Conservation (phyloP, 1,140 invertebrate species). For the Orius laevigatus region DNA sequence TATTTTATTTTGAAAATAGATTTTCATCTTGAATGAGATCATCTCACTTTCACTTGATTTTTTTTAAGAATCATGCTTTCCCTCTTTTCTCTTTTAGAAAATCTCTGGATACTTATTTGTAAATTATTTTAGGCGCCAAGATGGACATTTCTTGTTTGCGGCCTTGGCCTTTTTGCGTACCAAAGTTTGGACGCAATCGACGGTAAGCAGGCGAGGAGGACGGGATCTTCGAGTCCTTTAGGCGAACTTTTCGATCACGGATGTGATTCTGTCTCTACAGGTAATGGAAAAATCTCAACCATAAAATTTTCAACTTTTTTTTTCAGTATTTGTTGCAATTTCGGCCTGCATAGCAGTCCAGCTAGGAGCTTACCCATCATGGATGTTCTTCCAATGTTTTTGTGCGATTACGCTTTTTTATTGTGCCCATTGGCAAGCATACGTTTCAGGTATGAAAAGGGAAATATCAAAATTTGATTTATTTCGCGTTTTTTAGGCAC, state of each 20-base stretch:
- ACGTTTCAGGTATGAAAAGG: constrained; percentile 71
- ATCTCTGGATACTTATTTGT: not conserved
- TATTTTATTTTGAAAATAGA: too few relatives aligned
- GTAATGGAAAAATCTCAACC: constrained; percentile 27
- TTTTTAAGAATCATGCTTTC: too few relatives aligned
- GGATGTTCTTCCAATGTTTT: constrained; percentile 84
- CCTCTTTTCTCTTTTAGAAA: too few relatives aligned
- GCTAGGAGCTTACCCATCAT: constrained; percentile 74
- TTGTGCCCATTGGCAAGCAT: constrained; percentile 98
- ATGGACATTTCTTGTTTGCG: constrained; percentile 85
- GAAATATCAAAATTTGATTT: too few relatives aligned
- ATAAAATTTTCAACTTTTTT: constrained; percentile 12
- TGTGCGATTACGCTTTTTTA: constrained; percentile 91
- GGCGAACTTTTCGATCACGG: constrained; percentile 99
- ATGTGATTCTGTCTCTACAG: constrained; percentile 89
- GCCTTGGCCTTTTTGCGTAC: constrained; percentile 89
- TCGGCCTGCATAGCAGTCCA: constrained; percentile 84
- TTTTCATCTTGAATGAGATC: too few relatives aligned
- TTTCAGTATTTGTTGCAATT: constrained; percentile 82
- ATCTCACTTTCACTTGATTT: too few relatives aligned
- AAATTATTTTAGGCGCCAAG: constrained; percentile 50
- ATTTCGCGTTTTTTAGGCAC: constrained; percentile 46
- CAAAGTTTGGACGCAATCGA: constrained; percentile 98
- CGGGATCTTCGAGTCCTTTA: constrained; percentile 76
- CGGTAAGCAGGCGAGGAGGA: constrained; percentile 97